Conservation (phyloP, 2,888 invertebrate species). For the Carcina quercana region DNA sequence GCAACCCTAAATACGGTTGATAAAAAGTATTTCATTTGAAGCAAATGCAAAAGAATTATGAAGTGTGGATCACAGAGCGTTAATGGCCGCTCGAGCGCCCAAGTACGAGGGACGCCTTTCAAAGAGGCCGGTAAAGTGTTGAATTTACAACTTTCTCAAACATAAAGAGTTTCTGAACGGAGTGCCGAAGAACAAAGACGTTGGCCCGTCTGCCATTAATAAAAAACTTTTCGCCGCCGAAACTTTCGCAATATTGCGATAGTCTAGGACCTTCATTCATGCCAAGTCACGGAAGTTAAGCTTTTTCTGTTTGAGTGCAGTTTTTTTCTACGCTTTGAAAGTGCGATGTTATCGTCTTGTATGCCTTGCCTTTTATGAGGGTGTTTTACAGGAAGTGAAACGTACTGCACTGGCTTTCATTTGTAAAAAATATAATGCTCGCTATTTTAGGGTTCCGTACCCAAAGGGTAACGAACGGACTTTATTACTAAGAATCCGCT, state of each 20-base stretch:
- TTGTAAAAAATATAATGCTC: too few relatives aligned
- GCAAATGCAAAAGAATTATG: too few relatives aligned
- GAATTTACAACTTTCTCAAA: constrained; percentile 39
- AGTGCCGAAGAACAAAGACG: constrained; percentile 43
- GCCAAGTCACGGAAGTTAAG: constrained; percentile 17
- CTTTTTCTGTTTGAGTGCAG: background rate
- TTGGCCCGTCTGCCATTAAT: constrained; percentile 40
- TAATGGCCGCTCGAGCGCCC: too few relatives aligned
- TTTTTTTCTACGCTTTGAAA: background rate
- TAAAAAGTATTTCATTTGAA: too few relatives aligned
- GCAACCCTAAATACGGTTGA: too few relatives aligned
- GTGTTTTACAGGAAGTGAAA: background rate
- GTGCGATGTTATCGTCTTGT: background rate
- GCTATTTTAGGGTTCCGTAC: too few relatives aligned
- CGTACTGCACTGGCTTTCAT: too few relatives aligned
- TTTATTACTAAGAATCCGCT: too few relatives aligned
- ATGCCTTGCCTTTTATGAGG: background rate
- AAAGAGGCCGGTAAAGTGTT: constrained; percentile 25
- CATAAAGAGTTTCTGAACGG: constrained; percentile 30
- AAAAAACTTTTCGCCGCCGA: constrained; percentile 45
- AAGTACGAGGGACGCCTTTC: background rate
- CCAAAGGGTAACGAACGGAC: too few relatives aligned
- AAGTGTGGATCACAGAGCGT: too few relatives aligned
- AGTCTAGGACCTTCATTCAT: constrained; percentile 41
- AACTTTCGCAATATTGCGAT: constrained; percentile 65